These are phyloP conservation scores for Alviniconcha marisindica DNA, from an alignment of 1,140 invertebrate species.

Conservation along the genomic window DNA sequence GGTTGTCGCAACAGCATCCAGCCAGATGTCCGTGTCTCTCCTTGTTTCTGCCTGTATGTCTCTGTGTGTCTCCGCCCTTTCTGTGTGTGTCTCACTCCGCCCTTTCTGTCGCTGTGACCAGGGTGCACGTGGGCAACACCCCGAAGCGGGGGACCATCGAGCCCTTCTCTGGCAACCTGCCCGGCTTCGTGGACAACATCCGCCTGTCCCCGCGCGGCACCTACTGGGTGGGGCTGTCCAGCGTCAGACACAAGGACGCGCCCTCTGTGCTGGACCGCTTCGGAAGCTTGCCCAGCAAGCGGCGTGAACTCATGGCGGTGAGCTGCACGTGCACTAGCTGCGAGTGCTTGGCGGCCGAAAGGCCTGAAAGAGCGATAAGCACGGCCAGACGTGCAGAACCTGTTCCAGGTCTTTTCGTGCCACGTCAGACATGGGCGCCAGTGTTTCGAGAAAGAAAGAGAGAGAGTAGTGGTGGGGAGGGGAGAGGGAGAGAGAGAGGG, in stretches of 20 bases:
- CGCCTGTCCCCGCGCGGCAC: slow-evolving; percentile 84
- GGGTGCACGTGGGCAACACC: slow-evolving; percentile 69
- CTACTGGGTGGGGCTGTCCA: slow-evolving; percentile 81
- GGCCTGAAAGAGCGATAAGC: too few relatives aligned
- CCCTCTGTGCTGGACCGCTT: slow-evolving; percentile 24
- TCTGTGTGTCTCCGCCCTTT: too few relatives aligned
- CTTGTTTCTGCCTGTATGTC: neutral
- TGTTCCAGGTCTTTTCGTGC: too few relatives aligned
- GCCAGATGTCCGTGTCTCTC: neutral
- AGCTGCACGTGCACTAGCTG: neutral
- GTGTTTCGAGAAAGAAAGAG: too few relatives aligned
- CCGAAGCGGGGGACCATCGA: slow-evolving; percentile 77
- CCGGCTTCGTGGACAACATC: slow-evolving; percentile 81
- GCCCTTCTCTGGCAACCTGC: slow-evolving; percentile 60
- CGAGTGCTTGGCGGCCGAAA: too few relatives aligned
- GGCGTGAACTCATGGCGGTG: neutral
- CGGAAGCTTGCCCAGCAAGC: neutral
- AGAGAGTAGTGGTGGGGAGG: too few relatives aligned
- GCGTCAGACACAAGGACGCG: slow-evolving; percentile 57
- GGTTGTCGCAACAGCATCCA: neutral
- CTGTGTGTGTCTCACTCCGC: too few relatives aligned
- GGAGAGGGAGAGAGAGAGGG: too few relatives aligned
- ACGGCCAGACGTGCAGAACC: too few relatives aligned
- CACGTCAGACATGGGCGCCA: too few relatives aligned
- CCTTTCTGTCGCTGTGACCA: slow-evolving; percentile 58